These are phyloP conservation scores for Pygathrix nemaeus DNA, from an alignment of 2,113 vertebrate species.

Conservation along the genomic window DNA sequence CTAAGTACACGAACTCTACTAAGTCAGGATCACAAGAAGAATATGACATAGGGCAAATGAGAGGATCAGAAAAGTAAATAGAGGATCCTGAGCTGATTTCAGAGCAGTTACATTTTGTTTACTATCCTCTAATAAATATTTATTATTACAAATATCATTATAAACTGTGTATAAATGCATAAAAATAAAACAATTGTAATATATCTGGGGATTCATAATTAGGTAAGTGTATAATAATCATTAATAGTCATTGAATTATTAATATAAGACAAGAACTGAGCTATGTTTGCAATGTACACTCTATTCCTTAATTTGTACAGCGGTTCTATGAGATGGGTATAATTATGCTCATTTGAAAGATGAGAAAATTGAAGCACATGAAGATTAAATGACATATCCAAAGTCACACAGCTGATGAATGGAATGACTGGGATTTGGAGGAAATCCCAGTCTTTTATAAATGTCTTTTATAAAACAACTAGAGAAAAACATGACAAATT, in stretches of 20 bases:
- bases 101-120: background rate
- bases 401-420: background rate
- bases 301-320: background rate
- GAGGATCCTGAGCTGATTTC: background rate
- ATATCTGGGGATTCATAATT: background rate
- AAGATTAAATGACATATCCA: background rate
- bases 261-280: background rate
- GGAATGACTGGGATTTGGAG: background rate
- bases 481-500: background rate
- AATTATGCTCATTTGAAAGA: background rate
- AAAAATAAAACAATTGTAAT: background rate
- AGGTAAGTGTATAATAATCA: background rate
- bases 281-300: background rate
- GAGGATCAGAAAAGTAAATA: background rate
- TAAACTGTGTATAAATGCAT: background rate
- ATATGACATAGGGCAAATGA: background rate
- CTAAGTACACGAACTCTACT: background rate
- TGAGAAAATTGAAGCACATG: background rate
- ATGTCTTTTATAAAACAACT: background rate
- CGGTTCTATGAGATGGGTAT: background rate
- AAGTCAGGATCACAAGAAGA: background rate
- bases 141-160: background rate
- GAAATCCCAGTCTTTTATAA: background rate
- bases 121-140: background rate
- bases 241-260: background rate